Percentiles rank a stretch among this genome's conserved stretches.
Conservation (phyloP, 2,113 vertebrate species). For the Passer domesticus region DNA sequence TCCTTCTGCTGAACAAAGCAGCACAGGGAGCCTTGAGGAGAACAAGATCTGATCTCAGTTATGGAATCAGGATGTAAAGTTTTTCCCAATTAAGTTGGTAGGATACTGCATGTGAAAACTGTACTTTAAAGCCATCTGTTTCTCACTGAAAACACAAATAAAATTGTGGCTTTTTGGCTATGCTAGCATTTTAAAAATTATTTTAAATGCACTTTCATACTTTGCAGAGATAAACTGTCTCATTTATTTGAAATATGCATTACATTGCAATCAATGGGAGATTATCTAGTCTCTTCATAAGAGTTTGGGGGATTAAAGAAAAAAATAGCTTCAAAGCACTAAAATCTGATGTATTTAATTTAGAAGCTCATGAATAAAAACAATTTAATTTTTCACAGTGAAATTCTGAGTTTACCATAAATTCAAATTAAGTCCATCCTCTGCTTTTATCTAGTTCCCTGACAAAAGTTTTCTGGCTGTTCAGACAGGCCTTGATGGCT, state of each 20-base stretch:
- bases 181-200: not conserved
- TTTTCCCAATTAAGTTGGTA: not conserved
- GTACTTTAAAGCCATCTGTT: conserved; percentile 6
- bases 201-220: conserved; percentile 5
- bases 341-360: conserved; percentile 5
- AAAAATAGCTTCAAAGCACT: conserved; percentile 26
- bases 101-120: fast-evolving
- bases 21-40: not conserved
- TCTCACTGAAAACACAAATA: conserved; percentile 3
- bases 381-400: not conserved
- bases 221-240: not conserved
- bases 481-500: not conserved
- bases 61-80: not conserved
- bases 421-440: not conserved
- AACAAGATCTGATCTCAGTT: not conserved
- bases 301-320: not conserved
- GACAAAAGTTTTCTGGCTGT: not conserved
- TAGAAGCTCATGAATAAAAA: not conserved
- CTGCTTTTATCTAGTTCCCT: not conserved
- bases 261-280: not conserved
- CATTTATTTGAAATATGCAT: not conserved
- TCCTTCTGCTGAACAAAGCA: not conserved
- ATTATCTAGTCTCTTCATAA: not conserved
- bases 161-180: not conserved
- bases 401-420: not conserved